A percentile compares a stretch with the other conserved stretches of the same genome.
phyloP scores from a whole-genome alignment of 1,140 invertebrate genomes.

The Panagrolaimus sp. region DNA sequence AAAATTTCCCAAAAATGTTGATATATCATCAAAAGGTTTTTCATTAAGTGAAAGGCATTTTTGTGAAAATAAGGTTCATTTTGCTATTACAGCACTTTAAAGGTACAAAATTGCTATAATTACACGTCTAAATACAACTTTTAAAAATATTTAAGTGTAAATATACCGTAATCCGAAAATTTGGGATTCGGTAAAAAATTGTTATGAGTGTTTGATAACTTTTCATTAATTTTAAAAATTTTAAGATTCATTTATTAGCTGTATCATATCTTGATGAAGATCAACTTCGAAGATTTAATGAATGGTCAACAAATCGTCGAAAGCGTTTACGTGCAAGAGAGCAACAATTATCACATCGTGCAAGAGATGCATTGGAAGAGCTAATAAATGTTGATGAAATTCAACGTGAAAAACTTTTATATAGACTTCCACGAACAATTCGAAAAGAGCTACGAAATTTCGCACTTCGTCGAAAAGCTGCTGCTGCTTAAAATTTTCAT shows the following conservation, averaged over 20 bases:
- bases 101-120: no score
- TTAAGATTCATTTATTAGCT: constrained; percentile 40
- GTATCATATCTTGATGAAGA: constrained; percentile 39
- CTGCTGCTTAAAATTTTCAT: constrained; percentile 10
- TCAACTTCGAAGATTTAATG: constrained; percentile 35
- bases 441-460: constrained; percentile 14
- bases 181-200: no score
- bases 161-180: no score
- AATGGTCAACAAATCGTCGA: constrained; percentile 35
- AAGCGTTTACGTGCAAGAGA: constrained; percentile 27
- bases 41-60: no score
- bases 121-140: no score
- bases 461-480: constrained; percentile 11
- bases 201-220: no score
- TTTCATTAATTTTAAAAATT: not conserved
- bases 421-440: not conserved
- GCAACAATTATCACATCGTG: constrained; percentile 15
- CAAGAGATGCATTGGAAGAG: constrained; percentile 12
- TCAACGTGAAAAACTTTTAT: constrained; percentile 6
- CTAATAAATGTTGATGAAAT: constrained; percentile 3
- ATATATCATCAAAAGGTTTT: no score
- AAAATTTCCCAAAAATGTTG: no score
- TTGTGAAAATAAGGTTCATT: no score
- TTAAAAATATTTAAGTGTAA: no score
- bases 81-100: no score